A percentile compares a stretch with the other conserved stretches of the same genome.
Evolutionary conservation across 1,140 invertebrate species (phyloP).

Genomic region (Copidosoma floridanum): DNA sequence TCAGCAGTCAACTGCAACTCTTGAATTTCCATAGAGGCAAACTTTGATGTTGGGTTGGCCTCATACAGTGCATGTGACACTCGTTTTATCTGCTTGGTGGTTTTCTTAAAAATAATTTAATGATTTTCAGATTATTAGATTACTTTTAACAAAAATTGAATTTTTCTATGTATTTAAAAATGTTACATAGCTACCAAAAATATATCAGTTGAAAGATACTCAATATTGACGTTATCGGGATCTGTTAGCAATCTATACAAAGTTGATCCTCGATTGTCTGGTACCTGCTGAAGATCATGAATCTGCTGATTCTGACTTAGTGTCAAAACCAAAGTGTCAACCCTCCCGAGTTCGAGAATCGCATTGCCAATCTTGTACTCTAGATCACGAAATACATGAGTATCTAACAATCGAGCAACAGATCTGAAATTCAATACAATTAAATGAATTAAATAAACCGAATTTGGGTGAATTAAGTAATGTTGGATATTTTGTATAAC

Average conservation of each 20-base stretch:
- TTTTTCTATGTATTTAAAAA: constrained; percentile 14
- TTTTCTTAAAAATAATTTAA: constrained; percentile 57
- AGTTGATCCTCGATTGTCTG: constrained; percentile 64
- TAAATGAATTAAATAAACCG: no score
- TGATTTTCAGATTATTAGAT: neutral
- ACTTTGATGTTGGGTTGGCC: constrained; percentile 50
- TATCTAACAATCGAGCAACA: constrained; percentile 61
- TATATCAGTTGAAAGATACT: constrained; percentile 61
- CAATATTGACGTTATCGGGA: constrained; percentile 64
- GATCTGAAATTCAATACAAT: constrained; percentile 37
- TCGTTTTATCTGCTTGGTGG: constrained; percentile 62
- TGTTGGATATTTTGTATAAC: neutral
- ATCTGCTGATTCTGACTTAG: constrained; percentile 54
- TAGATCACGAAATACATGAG: constrained; percentile 62
- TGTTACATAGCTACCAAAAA: constrained; percentile 59
- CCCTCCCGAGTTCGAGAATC: constrained; percentile 63
- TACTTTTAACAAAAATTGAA: neutral
- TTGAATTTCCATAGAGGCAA: constrained; percentile 56
- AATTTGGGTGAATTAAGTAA: neutral
- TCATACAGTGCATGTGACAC: constrained; percentile 56
- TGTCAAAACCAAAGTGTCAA: constrained; percentile 63
- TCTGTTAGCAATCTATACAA: constrained; percentile 64
- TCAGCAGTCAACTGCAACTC: constrained; percentile 64
- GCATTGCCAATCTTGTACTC: constrained; percentile 59
- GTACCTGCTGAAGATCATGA: constrained; percentile 59